Percentiles rank a stretch among this genome's conserved stretches.
Evolutionary conservation across 1,140 invertebrate species (phyloP).

Genomic region (Phymastichus coffea): DNA sequence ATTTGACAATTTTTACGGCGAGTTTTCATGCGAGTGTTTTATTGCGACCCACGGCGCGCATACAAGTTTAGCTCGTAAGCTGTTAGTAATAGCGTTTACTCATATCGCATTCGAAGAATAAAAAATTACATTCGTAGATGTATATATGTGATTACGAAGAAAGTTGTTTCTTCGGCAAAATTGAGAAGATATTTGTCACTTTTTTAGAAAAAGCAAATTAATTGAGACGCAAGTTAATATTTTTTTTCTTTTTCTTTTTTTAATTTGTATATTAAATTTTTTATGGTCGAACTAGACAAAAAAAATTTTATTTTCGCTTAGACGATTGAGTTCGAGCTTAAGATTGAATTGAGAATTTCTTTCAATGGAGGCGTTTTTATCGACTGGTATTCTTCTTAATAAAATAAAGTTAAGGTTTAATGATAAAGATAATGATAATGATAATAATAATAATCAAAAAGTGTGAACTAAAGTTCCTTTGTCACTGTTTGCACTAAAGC

Average conservation of each 20-base stretch:
- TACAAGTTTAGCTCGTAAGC: slow-evolving; percentile 33
- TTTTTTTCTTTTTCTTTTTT: too few relatives aligned
- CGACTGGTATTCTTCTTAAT: too few relatives aligned
- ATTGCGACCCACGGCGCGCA: too few relatives aligned
- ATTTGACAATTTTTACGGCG: slow-evolving; percentile 29
- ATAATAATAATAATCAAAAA: slow-evolving; percentile 27
- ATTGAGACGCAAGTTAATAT: too few relatives aligned
- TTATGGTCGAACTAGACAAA: too few relatives aligned
- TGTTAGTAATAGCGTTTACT: slow-evolving; percentile 38
- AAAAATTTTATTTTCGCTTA: too few relatives aligned
- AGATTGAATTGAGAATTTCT: too few relatives aligned
- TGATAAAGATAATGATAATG: too few relatives aligned
- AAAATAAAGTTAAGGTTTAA: too few relatives aligned
- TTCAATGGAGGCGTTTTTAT: too few relatives aligned
- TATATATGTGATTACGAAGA: slow-evolving; percentile 39
- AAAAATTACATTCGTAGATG: slow-evolving; percentile 42
- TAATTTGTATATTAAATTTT: too few relatives aligned
- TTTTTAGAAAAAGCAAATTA: slow-evolving; percentile 11
- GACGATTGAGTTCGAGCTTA: too few relatives aligned
- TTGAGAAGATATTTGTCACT: slow-evolving; percentile 38
- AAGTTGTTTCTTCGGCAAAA: slow-evolving; percentile 28
- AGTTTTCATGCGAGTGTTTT: slow-evolving; percentile 22
- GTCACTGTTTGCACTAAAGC: slow-evolving; percentile 2
- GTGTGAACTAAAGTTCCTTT: slow-evolving; percentile 21
- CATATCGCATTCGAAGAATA: slow-evolving; percentile 39